Conservation (phyloP, 2,888 invertebrate species). For the Ichneumon xanthorius region DNA sequence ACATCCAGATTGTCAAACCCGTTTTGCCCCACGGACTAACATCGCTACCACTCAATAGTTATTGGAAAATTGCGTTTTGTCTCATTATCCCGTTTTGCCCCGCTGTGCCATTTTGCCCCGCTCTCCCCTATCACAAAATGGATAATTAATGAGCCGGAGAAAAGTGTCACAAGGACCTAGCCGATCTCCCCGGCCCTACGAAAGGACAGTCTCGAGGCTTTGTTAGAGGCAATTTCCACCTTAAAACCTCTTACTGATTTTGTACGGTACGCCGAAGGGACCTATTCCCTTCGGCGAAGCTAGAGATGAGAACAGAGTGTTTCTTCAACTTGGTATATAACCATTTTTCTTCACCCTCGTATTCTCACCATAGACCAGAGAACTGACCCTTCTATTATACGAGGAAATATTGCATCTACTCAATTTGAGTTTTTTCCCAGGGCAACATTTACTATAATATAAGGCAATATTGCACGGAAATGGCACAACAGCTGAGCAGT, state of each 20-base stretch:
- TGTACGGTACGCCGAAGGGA: background rate
- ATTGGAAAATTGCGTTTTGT: too few species aligned
- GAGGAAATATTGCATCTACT: background rate
- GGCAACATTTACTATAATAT: background rate
- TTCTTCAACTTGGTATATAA: background rate
- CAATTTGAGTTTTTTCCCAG: constrained; percentile 6
- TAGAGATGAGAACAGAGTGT: constrained; percentile 21
- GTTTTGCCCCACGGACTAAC: too few species aligned
- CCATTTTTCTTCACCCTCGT: background rate
- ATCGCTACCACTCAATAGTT: too few species aligned
- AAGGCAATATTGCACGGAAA: background rate
- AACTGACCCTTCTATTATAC: background rate
- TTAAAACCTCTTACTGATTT: background rate
- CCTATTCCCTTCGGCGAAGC: too few species aligned
- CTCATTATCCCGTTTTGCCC: too few species aligned
- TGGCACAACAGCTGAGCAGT: background rate
- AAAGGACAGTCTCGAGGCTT: background rate
- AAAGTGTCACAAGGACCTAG: too few species aligned
- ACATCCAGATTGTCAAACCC: too few species aligned
- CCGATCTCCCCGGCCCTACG: background rate
- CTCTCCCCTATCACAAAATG: too few species aligned
- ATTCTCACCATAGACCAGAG: background rate
- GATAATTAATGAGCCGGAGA: too few species aligned
- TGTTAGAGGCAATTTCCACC: background rate
- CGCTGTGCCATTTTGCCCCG: too few species aligned